phyloP scores from a whole-genome alignment of 2,113 vertebrate species.

The Geothlypis trichas region DNA sequence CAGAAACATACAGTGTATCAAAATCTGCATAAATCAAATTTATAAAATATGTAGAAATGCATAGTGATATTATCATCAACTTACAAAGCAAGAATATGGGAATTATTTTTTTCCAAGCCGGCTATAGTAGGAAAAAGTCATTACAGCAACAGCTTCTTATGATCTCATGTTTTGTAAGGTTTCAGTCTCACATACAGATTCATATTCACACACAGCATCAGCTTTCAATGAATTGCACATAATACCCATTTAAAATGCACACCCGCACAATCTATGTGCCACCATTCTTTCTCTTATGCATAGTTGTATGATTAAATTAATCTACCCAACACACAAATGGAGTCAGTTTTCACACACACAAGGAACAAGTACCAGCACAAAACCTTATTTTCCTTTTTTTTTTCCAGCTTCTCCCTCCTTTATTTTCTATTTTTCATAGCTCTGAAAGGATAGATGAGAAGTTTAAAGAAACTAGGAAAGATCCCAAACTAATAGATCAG shows the following conservation, averaged over 20 bases:
- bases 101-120: constrained; percentile 72
- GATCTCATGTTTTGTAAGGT: constrained; percentile 53
- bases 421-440: constrained; percentile 52
- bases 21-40: constrained; percentile 87
- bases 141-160: constrained; percentile 73
- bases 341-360: constrained; percentile 65
- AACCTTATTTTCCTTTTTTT: neutral
- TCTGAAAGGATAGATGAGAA: constrained; percentile 45
- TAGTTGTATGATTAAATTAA: constrained; percentile 75
- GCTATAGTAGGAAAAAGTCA: constrained; percentile 74
- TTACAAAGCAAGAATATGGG: constrained; percentile 80
- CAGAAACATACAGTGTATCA: constrained; percentile 88
- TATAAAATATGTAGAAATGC: constrained; percentile 87
- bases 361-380: constrained; percentile 48
- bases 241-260: constrained; percentile 68
- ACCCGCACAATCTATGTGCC: constrained; percentile 62
- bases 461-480: constrained; percentile 53
- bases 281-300: constrained; percentile 74
- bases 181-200: constrained; percentile 69
- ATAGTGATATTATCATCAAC: constrained; percentile 81
- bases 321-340: constrained; percentile 56
- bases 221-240: constrained; percentile 72
- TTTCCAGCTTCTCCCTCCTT: constrained; percentile 57
- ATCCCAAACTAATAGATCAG: constrained; percentile 60
- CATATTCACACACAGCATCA: constrained; percentile 62